Evolutionary conservation across 1,140 invertebrate species (phyloP), one percentile per base, ranked within the genome.

Genomic region (Drosophila navojoa): DNA sequence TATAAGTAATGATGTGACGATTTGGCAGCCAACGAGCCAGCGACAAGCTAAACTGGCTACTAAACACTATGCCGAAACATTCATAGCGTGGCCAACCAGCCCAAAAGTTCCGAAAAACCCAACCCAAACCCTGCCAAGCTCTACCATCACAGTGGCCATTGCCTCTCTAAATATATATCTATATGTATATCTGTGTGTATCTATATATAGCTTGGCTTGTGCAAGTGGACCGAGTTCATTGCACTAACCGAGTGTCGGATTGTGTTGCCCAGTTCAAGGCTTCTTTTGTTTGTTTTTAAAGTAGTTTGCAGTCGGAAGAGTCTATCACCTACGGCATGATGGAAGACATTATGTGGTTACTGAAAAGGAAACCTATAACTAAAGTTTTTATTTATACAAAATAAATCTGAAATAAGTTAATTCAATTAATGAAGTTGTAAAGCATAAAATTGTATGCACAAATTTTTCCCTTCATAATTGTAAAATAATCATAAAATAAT

Each of bases 1-100:
- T 82, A 87, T 87, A 87, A 87, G 82, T 87, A 87, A 87, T 87
- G 82, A 87, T 87, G 82, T 87, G 82, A 87, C 84, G 82, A 87
- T 87, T 87, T 87, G 82, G 84, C 79, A 73, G 81, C 47, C 45
- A 68, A 75, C 66, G 70, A 82, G 71, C 60, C 70, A 74, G 44
- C 47, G 71, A 62, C 70, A 67, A 77, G 71, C 74, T 16, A 67
- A 67, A 73, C 19, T 19, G 54, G 47, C 62, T n/a, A 57, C 63
- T 64, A 54, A 54, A 49, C 35, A 53, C 50, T 32, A 13, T 3
- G 11, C 50, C 49, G 22, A 62, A 52, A 40, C 52, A 22, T 10
- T 49, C 59, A 59, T 29, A 68, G 40, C 35, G 10, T 15, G 13
- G 54, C 15, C 22, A 25, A 44, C 27, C 15, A 7, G 11, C 15